A percentile compares a stretch with the other conserved stretches of the same genome.
These are phyloP conservation scores for Acomys russatus DNA, from an alignment of 2,797 vertebrate species.

Conservation along the genomic window DNA sequence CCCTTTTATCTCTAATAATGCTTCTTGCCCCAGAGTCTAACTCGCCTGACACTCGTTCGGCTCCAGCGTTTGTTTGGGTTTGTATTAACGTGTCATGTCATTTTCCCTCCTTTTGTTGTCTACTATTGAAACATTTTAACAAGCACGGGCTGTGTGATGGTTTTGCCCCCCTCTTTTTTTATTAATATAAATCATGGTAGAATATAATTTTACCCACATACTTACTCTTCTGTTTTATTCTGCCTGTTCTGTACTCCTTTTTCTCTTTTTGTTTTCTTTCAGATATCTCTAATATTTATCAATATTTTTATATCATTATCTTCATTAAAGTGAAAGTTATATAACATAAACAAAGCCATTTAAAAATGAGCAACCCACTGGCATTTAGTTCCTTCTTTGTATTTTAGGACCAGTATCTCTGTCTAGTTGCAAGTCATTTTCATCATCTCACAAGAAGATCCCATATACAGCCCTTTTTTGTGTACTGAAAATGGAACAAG, in stretches of 20 bases:
- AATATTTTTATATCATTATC: slow-evolving; percentile 26
- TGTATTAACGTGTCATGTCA: background rate
- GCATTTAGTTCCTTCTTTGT: background rate
- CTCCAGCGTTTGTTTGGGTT: background rate
- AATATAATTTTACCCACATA: slow-evolving; percentile 17
- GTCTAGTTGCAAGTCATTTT: background rate
- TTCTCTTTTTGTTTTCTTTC: slow-evolving; percentile 27
- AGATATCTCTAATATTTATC: slow-evolving; percentile 26
- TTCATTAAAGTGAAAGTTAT: slow-evolving; percentile 40
- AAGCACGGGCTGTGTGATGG: slow-evolving; percentile 16
- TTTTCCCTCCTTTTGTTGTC: slow-evolving; percentile 46
- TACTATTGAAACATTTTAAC: slow-evolving; percentile 38
- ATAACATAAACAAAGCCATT: background rate
- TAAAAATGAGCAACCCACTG: background rate
- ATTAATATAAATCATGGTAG: slow-evolving; percentile 34
- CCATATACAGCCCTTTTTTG: background rate
- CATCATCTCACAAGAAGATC: background rate
- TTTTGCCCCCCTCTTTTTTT: slow-evolving; percentile 50
- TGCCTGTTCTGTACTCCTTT: background rate
- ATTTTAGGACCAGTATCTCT: background rate
- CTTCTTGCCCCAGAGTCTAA: background rate
- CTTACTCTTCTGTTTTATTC: slow-evolving; percentile 47
- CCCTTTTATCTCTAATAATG: background rate
- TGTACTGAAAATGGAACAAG: background rate
- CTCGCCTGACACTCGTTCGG: background rate